Percentiles rank a stretch among this genome's conserved stretches.
phyloP scores from a whole-genome alignment of 2,797 vertebrate genomes.

The Argyrosomus regius region DNA sequence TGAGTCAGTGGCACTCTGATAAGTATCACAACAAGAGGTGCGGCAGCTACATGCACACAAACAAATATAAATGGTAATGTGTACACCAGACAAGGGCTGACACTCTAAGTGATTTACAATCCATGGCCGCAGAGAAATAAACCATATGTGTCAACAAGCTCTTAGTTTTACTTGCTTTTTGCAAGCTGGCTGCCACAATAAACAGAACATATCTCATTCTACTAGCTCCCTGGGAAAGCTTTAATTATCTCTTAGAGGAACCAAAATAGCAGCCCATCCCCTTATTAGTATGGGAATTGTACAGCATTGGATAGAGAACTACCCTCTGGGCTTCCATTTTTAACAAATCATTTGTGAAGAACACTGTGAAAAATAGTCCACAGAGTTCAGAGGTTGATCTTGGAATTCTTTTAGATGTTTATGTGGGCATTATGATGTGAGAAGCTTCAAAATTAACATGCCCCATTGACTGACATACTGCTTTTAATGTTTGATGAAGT shows the following conservation, averaged over 20 bases:
- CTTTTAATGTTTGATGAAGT: constrained; percentile 6
- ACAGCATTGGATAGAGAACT: not conserved
- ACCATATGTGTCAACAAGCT: constrained; percentile 74
- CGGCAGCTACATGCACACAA: constrained; percentile 38
- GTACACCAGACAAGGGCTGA: constrained; percentile 55
- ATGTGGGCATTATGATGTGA: constrained; percentile 1
- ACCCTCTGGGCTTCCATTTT: constrained; percentile 13
- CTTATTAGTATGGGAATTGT: constrained; percentile 8
- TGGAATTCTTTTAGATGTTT: constrained; percentile 15
- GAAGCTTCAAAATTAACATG: constrained; percentile 15
- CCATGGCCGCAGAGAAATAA: constrained; percentile 67
- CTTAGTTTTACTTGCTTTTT: constrained; percentile 63
- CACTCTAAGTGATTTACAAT: constrained; percentile 64
- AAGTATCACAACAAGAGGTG: constrained; percentile 44
- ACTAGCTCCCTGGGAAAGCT: constrained; percentile 60
- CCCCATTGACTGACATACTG: not conserved
- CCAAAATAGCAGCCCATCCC: constrained; percentile 24
- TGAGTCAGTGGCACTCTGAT: constrained; percentile 41
- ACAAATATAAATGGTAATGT: constrained; percentile 62
- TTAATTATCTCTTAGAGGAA: constrained; percentile 54
- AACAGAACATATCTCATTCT: constrained; percentile 57
- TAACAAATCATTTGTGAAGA: not conserved
- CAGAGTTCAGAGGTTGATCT: constrained; percentile 7
- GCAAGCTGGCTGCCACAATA: constrained; percentile 58
- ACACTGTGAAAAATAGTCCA: too few species aligned